Percentiles rank a stretch among this genome's conserved stretches.
Evolutionary conservation across 2,888 invertebrate genomes (phyloP).

Genomic region (Athalia circularis): DNA sequence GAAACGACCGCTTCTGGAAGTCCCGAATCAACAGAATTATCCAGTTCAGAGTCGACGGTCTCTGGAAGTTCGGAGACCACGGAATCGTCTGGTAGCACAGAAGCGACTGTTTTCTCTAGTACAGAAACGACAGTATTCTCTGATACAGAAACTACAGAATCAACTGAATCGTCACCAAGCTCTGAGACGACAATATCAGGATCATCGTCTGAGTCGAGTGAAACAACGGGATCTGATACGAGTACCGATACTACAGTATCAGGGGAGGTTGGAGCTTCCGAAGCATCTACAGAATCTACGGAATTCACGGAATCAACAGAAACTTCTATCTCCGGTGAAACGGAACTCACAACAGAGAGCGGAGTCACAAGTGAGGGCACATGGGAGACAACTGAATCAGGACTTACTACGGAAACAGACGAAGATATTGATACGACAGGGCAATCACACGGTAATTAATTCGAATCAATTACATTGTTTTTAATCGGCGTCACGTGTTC

Average conservation of each 20-base stretch:
- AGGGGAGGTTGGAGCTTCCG: slow-evolving; percentile 10
- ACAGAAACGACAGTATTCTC: slow-evolving; percentile 40
- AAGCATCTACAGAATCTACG: slow-evolving; percentile 60
- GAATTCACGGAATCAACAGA: slow-evolving; percentile 52
- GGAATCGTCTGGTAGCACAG: slow-evolving; percentile 48
- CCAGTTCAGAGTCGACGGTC: slow-evolving; percentile 49
- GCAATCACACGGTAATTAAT: slow-evolving; percentile 59
- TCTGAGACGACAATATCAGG: slow-evolving; percentile 50
- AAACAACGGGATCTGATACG: slow-evolving; percentile 58
- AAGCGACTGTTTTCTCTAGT: slow-evolving; percentile 30
- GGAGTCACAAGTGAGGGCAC: slow-evolving; percentile 42
- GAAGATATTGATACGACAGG: slow-evolving; percentile 57
- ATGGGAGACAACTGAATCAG: slow-evolving; percentile 40
- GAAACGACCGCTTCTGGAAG: background rate
- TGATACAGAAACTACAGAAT: slow-evolving; percentile 32
- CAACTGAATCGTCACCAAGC: slow-evolving; percentile 42
- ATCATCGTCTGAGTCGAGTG: slow-evolving; percentile 48
- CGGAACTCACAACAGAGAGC: slow-evolving; percentile 50
- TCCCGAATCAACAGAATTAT: background rate
- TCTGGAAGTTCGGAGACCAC: slow-evolving; percentile 45
- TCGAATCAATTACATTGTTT: background rate
- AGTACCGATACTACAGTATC: slow-evolving; percentile 10
- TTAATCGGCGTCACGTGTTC: background rate
- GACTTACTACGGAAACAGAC: slow-evolving; percentile 49
- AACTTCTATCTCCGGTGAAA: slow-evolving; percentile 56